Evolutionary conservation across 2,113 vertebrate genomes (phyloP), one percentile per base, ranked within the genome.

Genomic region (Mastomys coucha): DNA sequence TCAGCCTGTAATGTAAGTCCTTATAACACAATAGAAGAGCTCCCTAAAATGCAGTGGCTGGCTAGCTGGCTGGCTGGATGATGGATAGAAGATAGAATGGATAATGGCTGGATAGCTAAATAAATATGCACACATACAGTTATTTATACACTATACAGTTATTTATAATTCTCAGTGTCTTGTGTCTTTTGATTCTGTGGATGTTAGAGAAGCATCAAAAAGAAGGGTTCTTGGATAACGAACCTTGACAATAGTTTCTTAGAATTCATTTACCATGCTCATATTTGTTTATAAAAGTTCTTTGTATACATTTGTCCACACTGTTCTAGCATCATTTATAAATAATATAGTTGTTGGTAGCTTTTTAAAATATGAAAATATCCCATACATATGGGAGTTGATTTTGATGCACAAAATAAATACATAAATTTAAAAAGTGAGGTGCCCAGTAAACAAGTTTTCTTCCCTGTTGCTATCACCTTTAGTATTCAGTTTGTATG

Each of bases 281-380:
- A 49, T 69, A n/a, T 75, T 75, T 85, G 10, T 9, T 93, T 93
- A 2, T 42, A 63, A 80, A 95, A 94, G 7, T 36, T 14, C 13
- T 58, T 69, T 65, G 8, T 49, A 49, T 92, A 60, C 16, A 69
- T 63, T 89, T 89, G 7, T 24, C 9, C 51, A 31, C 86, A 13
- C 85, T 19, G 65, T 93, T 8, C 36, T 90, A 95, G 2, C 19
- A 51, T 80, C 28, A 88, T 85, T 96, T 86, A 63, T 53, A 78
- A 94, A 89, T 95, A 70, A 1, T 67, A 86, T n/a, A 67, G 7
- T 91, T 84, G 6, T 88, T 33, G 73, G 0, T 91, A 28, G 4
- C 28, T 39, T 96, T 96, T 90, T 91, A 36, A 58, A 85, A 85
- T 90, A 75, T 36, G 49, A 95, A 95, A 96, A 95, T 89, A 88